Evolutionary conservation across 2,113 vertebrate species (phyloP).

Genomic region (Megaleporinus macrocephalus): DNA sequence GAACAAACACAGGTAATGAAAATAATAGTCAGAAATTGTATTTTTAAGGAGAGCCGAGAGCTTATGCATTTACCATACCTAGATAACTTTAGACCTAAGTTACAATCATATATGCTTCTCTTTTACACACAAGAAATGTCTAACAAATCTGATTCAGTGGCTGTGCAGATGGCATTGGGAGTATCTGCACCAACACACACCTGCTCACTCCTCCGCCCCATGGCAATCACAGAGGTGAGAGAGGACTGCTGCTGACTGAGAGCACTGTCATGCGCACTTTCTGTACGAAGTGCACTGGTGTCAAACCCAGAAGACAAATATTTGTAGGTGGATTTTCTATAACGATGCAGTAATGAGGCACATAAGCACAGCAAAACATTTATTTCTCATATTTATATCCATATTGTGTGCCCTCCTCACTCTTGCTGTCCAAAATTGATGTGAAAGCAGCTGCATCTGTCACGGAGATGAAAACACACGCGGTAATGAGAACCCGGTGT

Average conservation of each 20-base stretch:
- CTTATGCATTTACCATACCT: too few relatives aligned
- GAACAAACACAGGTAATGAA: too few relatives aligned
- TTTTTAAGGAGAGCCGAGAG: too few relatives aligned
- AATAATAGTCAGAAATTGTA: too few relatives aligned
- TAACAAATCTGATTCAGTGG: neutral
- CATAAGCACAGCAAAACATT: conserved; percentile 17
- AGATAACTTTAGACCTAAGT: too few relatives aligned
- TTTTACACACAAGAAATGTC: too few relatives aligned
- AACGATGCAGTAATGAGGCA: conserved; percentile 52
- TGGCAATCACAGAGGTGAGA: neutral
- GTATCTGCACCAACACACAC: conserved; percentile 1
- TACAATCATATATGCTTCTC: too few relatives aligned
- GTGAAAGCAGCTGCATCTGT: conserved; percentile 2
- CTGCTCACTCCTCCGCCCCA: neutral
- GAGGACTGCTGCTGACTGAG: neutral
- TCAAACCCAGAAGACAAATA: conserved; percentile 18
- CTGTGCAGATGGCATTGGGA: conserved; percentile 9
- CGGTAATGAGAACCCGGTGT: conserved; percentile 30
- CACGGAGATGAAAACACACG: neutral
- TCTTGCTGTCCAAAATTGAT: conserved; percentile 23
- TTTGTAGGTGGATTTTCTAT: conserved; percentile 46
- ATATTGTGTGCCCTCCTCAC: neutral
- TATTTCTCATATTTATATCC: conserved; percentile 37
- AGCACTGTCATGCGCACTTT: conserved; percentile 2
- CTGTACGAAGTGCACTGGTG: conserved; percentile 14